Conservation (phyloP, 2,797 vertebrate genomes). For the Nasua narica region DNA sequence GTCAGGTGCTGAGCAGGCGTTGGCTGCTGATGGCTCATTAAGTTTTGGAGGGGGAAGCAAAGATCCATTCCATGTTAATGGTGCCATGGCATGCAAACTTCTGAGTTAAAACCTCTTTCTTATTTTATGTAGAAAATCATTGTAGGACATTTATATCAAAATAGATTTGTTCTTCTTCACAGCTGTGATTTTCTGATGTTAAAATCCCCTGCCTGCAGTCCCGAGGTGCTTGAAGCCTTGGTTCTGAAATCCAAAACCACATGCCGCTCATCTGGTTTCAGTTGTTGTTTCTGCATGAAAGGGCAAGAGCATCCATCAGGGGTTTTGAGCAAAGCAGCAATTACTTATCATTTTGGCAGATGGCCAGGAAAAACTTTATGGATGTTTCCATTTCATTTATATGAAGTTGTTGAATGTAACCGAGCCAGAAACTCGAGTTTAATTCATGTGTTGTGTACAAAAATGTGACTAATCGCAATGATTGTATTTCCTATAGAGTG, state of each 20-base stretch:
- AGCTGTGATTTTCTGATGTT: background rate
- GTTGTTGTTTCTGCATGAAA: constrained; percentile 21
- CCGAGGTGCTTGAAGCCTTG: background rate
- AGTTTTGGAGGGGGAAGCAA: background rate
- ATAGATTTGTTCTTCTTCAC: background rate
- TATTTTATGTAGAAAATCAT: background rate
- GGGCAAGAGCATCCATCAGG: background rate
- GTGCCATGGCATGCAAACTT: background rate
- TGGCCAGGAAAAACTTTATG: background rate
- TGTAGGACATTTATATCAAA: background rate
- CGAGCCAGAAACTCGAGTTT: background rate
- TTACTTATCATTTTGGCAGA: background rate
- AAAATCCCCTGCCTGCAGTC: background rate
- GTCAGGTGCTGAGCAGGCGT: background rate
- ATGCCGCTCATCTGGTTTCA: constrained; percentile 2
- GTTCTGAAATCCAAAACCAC: constrained; percentile 35
- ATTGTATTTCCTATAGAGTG: background rate
- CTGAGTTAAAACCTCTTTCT: background rate
- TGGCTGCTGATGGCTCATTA: background rate
- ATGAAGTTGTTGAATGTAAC: background rate
- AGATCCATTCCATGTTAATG: background rate
- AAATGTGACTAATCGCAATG: constrained; percentile 27
- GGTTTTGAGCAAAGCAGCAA: background rate
- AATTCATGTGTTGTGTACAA: constrained; percentile 14
- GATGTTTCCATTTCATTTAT: background rate